Evolutionary conservation across 2,113 vertebrate genomes (phyloP), one percentile per base, ranked within the genome.

Genomic region (Clarias magur): DNA sequence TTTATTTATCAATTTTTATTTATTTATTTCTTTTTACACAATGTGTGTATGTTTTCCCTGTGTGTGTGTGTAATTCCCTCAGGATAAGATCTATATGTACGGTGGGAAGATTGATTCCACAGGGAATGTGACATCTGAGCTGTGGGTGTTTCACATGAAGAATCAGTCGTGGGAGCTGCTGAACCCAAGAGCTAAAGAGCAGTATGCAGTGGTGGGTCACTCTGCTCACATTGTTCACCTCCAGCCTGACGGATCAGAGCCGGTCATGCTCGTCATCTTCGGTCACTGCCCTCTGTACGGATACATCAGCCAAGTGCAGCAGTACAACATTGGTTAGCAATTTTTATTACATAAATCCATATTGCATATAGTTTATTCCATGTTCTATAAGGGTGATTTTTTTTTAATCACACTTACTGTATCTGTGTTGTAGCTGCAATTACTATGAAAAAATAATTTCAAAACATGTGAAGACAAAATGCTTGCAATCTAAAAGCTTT

Each of bases 71-170:
- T 54, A 16, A 67, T 83, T 56, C 19, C n/a, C 89, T 85, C 90
- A 99, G 98, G 97, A 97, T 63, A 94, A 96, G 54, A 96, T 99
- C 91, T 99, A 97, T 91, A 99, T 99, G 98, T 99, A 99, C 0
- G 98, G 98, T 15, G 98, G 98, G 8, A 99, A 99, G 93, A 96
- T 99, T 0, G 98, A 99, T 42, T 95, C 95, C 0, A 97, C 97
- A 0, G 98, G 98, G 11, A 99, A 99, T 1, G 97, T 99, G 85
- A 98, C 96, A 80, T 98, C 94, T 87, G 96, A 99, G 93, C 93
- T 99, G 86, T 97, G 97, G 97, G 95, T 97, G 23, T 97, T 99
- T 91, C 95, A 98, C 92, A 95, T 96, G 80, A 93, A 93, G 82
- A 97, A 94, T 89, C 96, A 97, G 90, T 97, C 96, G 1, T 99